Conservation (phyloP, 2,797 vertebrate genomes). For the Sebastes miniatus region DNA sequence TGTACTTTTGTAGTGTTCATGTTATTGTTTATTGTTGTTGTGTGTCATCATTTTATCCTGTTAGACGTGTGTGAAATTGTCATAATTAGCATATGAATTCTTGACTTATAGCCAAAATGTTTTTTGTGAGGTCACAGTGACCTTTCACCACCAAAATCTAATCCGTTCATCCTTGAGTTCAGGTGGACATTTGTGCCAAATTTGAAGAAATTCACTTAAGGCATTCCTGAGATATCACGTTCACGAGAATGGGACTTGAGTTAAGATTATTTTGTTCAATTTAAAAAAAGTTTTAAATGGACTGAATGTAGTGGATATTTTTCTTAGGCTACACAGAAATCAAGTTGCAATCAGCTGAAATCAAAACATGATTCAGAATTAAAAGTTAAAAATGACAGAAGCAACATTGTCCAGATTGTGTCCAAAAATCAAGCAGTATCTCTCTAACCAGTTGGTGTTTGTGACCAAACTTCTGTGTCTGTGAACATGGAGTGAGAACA, state of each 20-base stretch:
- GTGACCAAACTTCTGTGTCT: not conserved
- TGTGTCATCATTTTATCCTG: too few relatives aligned
- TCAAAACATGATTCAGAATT: not conserved
- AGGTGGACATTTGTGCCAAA: too few relatives aligned
- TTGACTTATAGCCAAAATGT: too few relatives aligned
- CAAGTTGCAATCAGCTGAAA: not conserved
- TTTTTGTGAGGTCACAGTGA: too few relatives aligned
- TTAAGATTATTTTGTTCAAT: too few relatives aligned
- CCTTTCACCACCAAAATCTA: accelerated
- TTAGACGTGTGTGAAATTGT: too few relatives aligned
- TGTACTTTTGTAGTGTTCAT: not conserved
- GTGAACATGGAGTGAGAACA: not conserved
- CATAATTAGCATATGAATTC: too few relatives aligned
- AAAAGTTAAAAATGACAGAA: not conserved
- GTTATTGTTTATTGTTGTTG: too few relatives aligned
- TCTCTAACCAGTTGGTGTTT: not conserved
- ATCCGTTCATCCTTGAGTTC: accelerated
- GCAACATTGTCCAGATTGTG: not conserved
- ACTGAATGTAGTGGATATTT: not conserved
- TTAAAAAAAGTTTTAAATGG: too few relatives aligned
- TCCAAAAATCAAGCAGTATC: not conserved
- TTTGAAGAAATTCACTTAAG: accelerated
- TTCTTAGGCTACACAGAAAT: not conserved
- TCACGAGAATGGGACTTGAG: too few relatives aligned
- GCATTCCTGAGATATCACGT: too few relatives aligned